phyloP scores from a whole-genome alignment of 2,888 invertebrate species.

The Chrysina gloriosa region DNA sequence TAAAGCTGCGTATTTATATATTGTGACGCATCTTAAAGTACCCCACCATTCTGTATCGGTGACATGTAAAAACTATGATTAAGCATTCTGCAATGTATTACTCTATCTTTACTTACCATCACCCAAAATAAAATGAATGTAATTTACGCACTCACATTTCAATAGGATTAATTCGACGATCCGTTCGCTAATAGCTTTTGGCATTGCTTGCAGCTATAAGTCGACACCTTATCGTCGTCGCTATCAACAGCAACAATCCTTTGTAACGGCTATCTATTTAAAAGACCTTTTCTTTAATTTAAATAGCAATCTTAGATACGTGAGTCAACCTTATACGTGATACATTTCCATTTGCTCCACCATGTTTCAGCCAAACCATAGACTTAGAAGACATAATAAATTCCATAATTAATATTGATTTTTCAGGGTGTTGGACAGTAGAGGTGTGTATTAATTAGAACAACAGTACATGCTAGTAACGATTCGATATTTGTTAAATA shows the following conservation, averaged over 20 bases:
- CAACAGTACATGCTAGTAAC: too few species aligned
- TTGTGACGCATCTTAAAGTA: neutral
- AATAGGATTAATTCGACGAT: neutral
- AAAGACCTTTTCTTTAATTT: conserved; percentile 6
- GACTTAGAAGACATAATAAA: neutral
- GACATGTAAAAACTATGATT: conserved; percentile 11
- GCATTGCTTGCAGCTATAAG: neutral
- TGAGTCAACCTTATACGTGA: neutral
- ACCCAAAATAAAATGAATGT: neutral
- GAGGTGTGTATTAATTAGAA: too few species aligned
- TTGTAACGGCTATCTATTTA: neutral
- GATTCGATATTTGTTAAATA: too few species aligned
- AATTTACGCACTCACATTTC: neutral
- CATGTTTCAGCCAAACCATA: neutral
- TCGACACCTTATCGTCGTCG: neutral
- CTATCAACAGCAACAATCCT: neutral
- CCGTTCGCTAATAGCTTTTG: neutral
- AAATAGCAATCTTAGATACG: conserved; percentile 16
- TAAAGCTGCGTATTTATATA: too few species aligned
- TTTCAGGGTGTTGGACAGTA: too few species aligned
- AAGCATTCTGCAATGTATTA: neutral
- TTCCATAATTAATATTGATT: too few species aligned
- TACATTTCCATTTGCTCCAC: neutral
- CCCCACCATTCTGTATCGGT: neutral
- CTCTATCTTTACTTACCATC: neutral